Evolutionary conservation across 2,113 vertebrate genomes (phyloP).

Genomic region (Craseonycteris thonglongyai): DNA sequence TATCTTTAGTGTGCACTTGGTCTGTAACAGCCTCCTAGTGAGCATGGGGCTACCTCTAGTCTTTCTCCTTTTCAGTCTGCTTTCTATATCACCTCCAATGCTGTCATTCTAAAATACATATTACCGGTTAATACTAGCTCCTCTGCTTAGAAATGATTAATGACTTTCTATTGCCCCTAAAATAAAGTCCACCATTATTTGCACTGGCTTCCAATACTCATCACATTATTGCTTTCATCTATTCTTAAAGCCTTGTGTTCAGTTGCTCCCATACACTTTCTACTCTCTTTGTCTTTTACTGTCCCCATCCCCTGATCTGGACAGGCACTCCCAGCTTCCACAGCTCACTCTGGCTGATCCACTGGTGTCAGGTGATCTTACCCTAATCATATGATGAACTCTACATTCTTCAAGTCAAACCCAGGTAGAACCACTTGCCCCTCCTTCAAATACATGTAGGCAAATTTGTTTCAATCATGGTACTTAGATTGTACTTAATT

Average conservation of each 20-base stretch:
- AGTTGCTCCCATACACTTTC: not conserved
- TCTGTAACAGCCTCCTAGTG: not conserved
- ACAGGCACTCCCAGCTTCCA: not conserved
- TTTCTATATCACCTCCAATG: not conserved
- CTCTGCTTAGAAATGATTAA: not conserved
- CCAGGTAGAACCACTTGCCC: not conserved
- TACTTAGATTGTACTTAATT: not conserved
- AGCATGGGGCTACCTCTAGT: not conserved
- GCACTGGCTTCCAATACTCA: not conserved
- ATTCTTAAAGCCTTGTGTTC: not conserved
- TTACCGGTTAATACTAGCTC: no score
- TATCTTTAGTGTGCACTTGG: not conserved
- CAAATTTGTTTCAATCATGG: not conserved
- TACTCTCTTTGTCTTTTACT: not conserved
- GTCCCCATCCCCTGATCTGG: not conserved
- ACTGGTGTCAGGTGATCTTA: not conserved
- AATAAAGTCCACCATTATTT: not conserved
- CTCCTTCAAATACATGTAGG: not conserved
- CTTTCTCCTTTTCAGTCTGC: not conserved
- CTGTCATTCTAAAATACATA: not conserved
- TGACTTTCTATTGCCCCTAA: not conserved
- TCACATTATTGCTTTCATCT: not conserved
- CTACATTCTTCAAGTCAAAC: not conserved
- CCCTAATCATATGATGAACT: not conserved
- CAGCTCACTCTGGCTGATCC: not conserved